These are phyloP conservation scores for Ariopsis seemanni DNA, from an alignment of 2,113 vertebrate genomes.

Conservation along the genomic window DNA sequence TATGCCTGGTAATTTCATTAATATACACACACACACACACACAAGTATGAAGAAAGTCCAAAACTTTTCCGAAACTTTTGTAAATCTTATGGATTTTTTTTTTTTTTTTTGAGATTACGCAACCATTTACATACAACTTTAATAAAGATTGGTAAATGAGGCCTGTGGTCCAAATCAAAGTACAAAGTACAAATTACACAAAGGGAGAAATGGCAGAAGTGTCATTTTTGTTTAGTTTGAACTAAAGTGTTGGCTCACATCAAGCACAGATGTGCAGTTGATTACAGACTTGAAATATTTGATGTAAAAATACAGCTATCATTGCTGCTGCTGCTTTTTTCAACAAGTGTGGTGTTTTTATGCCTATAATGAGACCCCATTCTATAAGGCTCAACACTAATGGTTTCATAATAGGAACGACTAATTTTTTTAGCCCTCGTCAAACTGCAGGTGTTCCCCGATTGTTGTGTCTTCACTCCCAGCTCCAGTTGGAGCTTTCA, in stretches of 20 bases:
- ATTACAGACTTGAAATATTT: neutral
- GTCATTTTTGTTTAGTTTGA: neutral
- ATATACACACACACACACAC: neutral
- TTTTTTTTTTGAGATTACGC: neutral
- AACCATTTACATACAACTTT: neutral
- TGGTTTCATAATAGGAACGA: neutral
- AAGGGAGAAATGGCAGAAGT: neutral
- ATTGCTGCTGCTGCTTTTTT: too few relatives aligned
- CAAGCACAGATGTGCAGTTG: neutral
- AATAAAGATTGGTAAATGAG: neutral
- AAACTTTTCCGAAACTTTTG: neutral
- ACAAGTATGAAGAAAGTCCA: neutral
- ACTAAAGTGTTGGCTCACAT: neutral
- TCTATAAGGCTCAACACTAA: neutral
- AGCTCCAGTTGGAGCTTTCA: neutral
- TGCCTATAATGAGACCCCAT: neutral
- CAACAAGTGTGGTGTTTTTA: neutral
- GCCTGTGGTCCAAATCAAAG: neutral
- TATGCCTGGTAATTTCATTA: neutral
- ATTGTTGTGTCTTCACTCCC: neutral
- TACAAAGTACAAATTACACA: neutral
- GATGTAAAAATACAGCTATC: neutral
- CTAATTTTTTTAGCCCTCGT: slow-evolving; percentile 7
- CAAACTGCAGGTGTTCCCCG: slow-evolving; percentile 9
- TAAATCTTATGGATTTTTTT: neutral